Conservation (phyloP, 2,888 invertebrate genomes). For the Apotomis betuletana region DNA sequence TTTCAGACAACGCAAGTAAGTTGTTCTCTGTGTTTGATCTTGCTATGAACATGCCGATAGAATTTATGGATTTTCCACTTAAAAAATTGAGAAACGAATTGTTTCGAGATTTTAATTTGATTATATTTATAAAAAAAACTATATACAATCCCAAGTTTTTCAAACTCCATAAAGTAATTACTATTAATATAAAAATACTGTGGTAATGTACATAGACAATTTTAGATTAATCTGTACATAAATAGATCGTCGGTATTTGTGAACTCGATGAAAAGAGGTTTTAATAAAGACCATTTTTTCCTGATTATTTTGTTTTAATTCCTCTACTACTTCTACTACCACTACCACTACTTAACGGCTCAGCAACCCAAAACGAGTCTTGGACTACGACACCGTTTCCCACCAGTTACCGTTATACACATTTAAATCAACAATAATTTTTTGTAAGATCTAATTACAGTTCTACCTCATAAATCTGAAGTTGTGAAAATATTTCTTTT, state of each 20-base stretch:
- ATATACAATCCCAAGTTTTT: conserved; percentile 38
- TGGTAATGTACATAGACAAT: conserved; percentile 51
- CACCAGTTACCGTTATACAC: too few species aligned
- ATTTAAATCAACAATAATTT: too few species aligned
- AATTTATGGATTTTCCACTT: background rate
- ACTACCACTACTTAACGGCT: too few species aligned
- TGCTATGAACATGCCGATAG: background rate
- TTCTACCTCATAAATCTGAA: too few species aligned
- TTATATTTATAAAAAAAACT: conserved; percentile 15
- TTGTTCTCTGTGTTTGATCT: background rate
- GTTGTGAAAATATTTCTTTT: too few species aligned
- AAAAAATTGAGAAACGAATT: background rate
- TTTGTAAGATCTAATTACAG: too few species aligned
- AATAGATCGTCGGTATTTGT: conserved; percentile 69
- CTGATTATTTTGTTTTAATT: conserved; percentile 54
- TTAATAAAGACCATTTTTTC: conserved; percentile 77
- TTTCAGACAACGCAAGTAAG: too few species aligned
- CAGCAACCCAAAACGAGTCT: too few species aligned
- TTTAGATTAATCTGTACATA: conserved; percentile 64
- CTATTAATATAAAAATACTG: conserved; percentile 43
- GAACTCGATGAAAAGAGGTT: conserved; percentile 64
- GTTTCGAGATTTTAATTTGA: background rate
- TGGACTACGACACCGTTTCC: too few species aligned
- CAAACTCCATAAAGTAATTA: conserved; percentile 38
- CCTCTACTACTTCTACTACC: too few species aligned